Conservation (phyloP, 2,797 vertebrate species). For the Acanthopagrus latus region DNA sequence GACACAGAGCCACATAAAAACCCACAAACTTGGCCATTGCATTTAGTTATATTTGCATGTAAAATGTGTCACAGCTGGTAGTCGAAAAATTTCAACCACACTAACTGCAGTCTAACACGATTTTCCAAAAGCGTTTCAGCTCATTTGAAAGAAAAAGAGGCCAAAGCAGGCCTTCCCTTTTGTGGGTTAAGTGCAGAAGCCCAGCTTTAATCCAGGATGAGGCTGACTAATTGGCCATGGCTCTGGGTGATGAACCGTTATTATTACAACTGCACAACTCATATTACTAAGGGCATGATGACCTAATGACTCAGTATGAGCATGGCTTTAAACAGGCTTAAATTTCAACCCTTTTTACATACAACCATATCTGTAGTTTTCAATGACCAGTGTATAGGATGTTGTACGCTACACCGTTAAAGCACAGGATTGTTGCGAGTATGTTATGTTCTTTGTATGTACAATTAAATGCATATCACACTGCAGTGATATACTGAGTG, state of each 20-base stretch:
- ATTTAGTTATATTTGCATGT: constrained; percentile 5
- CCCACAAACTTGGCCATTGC: not conserved
- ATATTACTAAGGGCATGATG: constrained; percentile 45
- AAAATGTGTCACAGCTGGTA: not conserved
- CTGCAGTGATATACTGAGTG: constrained; percentile 1
- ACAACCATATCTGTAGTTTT: not conserved
- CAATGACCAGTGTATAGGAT: not conserved
- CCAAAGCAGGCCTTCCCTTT: constrained; percentile 26
- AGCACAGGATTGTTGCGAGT: not conserved
- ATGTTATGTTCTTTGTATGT: constrained; percentile 1
- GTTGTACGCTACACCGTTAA: not conserved
- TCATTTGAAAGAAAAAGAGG: constrained; percentile 34
- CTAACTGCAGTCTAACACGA: constrained; percentile 10
- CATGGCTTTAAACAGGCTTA: constrained; percentile 31
- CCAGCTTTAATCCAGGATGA: constrained; percentile 68
- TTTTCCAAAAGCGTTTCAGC: constrained; percentile 32
- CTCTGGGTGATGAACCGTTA: constrained; percentile 68
- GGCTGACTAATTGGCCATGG: constrained; percentile 67
- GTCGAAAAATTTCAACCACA: constrained; percentile 15
- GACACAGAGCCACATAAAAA: constrained; percentile 2
- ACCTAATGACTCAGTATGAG: constrained; percentile 44
- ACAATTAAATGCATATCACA: constrained; percentile 25
- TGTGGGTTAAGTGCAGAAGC: constrained; percentile 50
- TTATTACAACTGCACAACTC: constrained; percentile 56
- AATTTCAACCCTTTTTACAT: constrained; percentile 20